These are phyloP conservation scores for Flexamia atlantica DNA, from an alignment of 2,888 invertebrate species.

Conservation along the genomic window DNA sequence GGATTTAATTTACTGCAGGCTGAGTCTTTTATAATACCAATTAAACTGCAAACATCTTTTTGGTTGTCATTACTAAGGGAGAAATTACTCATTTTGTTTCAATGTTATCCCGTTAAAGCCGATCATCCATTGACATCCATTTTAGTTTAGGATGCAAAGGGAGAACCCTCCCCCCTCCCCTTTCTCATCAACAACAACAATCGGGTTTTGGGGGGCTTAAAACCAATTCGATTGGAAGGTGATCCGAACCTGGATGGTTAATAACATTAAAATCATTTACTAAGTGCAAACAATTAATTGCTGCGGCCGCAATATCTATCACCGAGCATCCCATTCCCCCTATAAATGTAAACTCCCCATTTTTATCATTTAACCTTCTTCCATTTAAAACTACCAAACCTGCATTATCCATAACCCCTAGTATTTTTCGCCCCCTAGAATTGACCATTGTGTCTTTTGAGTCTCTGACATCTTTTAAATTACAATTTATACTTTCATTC, in stretches of 20 bases:
- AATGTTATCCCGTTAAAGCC: not conserved
- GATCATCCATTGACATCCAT: not conserved
- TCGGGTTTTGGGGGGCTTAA: not conserved
- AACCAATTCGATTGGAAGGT: not conserved
- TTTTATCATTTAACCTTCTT: not conserved
- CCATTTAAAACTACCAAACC: slow-evolving; percentile 19
- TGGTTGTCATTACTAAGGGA: not conserved
- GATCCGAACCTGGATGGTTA: not conserved
- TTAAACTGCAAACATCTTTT: not conserved
- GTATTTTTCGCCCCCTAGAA: not conserved
- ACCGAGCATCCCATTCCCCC: not conserved
- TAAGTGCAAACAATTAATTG: not conserved
- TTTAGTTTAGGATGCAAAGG: slow-evolving; percentile 10
- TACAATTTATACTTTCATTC: not conserved
- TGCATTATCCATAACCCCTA: not conserved
- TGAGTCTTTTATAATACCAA: not conserved
- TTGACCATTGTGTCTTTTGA: not conserved
- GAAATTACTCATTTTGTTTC: not conserved
- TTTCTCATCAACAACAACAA: not conserved
- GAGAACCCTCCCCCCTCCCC: not conserved
- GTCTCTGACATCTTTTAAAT: not conserved
- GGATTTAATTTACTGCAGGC: not conserved
- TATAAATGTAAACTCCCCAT: slow-evolving; percentile 21
- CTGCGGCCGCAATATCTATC: not conserved
- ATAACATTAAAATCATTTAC: slow-evolving; percentile 22